Base-by-base conservation (phyloP, 2,113 vertebrate species). In the Engystomops pustulosus region DNA sequence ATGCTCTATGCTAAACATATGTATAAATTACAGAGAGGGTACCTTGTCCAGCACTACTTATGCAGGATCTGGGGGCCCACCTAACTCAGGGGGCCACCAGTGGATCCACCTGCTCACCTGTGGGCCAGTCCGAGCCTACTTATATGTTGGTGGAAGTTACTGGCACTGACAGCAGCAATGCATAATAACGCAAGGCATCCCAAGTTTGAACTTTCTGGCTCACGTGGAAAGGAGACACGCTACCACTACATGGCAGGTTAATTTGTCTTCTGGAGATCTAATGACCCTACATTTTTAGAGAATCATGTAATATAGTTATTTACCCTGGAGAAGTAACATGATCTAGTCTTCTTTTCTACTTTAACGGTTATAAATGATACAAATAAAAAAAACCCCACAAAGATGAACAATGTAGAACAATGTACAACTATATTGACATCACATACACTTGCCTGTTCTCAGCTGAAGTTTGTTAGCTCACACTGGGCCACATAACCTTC, bases 281-380 rank as follows among this genome's bases (percentile, higher is more conserved):
- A 2, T 76, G 81, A 83, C 81, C 81, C 32, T 67, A 55, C 81
- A 84, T 84, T 51, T 84, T 84, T 77, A 60, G 27, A 67, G 51
- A 30, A 68, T 77, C 68, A 65, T 47, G 58, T 60, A 84, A 77
- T 67, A 5, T 25, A 38, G 45, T 83, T 74, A 45, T 17, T 49
- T 67, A 77, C 68, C 72, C 81, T 23, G n/a, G 72, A 84, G 72
- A 83, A 14, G 44, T 41, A 53, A 20, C 47, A 41, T 25, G 23
- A 72, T 72, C 67, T 6, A 20, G 69, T 34, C 15, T 27, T 25
- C 7, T 36, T 34, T 18, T 6, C 17, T 11, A 36, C 58, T n/a
- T n/a, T n/a, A 76, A 20, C 45, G 9, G 70, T 36, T 71, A 14
- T 18, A 32, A 10, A 6, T 6, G 17, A 9, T 47, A 30, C 18